Evolutionary conservation across 2,113 vertebrate genomes (phyloP).

Genomic region (Mormoops blainvillei): DNA sequence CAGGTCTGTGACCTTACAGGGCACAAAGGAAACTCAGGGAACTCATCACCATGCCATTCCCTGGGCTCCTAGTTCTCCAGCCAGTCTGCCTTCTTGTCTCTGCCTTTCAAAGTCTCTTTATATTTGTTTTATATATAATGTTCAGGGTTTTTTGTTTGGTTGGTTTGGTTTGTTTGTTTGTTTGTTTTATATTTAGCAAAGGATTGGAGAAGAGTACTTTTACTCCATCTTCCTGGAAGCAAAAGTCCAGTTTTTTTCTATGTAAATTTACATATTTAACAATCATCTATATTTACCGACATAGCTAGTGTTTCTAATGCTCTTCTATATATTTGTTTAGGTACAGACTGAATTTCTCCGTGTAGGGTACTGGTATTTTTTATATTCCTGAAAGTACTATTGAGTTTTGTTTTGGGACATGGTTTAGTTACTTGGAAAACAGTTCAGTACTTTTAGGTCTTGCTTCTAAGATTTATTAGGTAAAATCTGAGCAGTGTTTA

Average conservation of each 20-base stretch:
- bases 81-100: neutral
- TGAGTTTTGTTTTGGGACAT: neutral
- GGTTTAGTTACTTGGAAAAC: conserved; percentile 13
- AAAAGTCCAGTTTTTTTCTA: neutral
- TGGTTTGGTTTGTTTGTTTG: no score
- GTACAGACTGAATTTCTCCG: neutral
- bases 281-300: neutral
- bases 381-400: neutral
- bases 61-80: neutral
- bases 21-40: neutral
- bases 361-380: neutral
- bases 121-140: neutral
- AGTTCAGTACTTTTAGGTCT: neutral
- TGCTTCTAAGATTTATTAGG: conserved; percentile 20
- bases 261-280: neutral
- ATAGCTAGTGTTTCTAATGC: neutral
- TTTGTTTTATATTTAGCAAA: neutral
- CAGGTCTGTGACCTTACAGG: neutral
- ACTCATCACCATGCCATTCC: neutral
- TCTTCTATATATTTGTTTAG: neutral
- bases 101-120: neutral
- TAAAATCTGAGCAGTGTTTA: neutral
- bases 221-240: neutral
- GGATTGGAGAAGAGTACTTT: neutral
- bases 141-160: neutral